These are phyloP conservation scores for Acipenser oxyrinchus DNA, from an alignment of 2,797 vertebrate genomes.

Conservation along the genomic window DNA sequence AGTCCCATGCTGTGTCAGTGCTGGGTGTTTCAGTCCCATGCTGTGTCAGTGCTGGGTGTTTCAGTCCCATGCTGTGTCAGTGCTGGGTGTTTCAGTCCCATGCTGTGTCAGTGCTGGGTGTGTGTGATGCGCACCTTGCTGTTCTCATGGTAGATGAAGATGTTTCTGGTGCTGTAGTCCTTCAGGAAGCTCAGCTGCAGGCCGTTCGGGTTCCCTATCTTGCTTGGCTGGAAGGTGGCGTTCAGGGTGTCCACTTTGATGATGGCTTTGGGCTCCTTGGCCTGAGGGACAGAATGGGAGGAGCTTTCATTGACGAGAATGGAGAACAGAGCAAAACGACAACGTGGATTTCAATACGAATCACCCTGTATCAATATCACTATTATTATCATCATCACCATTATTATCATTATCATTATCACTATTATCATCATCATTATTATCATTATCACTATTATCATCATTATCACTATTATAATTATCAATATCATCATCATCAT, in stretches of 20 bases:
- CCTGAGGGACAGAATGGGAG: constrained; percentile 40
- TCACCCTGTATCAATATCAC: neutral
- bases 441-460: too few species aligned
- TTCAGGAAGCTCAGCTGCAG: constrained; percentile 84
- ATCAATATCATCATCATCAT: too few species aligned
- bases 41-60: too few species aligned
- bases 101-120: too few species aligned
- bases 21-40: too few species aligned
- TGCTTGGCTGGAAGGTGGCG: constrained; percentile 79
- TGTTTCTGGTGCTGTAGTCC: constrained; percentile 83
- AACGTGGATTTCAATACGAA: neutral
- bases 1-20: too few species aligned
- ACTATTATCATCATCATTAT: too few species aligned
- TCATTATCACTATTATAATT: too few species aligned
- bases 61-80: too few species aligned
- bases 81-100: too few species aligned
- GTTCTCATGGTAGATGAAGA: constrained; percentile 77
- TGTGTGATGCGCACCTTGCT: constrained; percentile 53
- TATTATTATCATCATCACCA: too few species aligned
- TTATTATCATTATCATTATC: too few species aligned
- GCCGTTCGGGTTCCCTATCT: constrained; percentile 73
- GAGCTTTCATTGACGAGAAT: neutral
- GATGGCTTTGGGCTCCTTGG: constrained; percentile 78
- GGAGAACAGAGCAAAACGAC: neutral
- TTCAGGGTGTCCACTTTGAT: constrained; percentile 81